Conservation (phyloP, 2,113 vertebrate species). For the Numenius arquata region DNA sequence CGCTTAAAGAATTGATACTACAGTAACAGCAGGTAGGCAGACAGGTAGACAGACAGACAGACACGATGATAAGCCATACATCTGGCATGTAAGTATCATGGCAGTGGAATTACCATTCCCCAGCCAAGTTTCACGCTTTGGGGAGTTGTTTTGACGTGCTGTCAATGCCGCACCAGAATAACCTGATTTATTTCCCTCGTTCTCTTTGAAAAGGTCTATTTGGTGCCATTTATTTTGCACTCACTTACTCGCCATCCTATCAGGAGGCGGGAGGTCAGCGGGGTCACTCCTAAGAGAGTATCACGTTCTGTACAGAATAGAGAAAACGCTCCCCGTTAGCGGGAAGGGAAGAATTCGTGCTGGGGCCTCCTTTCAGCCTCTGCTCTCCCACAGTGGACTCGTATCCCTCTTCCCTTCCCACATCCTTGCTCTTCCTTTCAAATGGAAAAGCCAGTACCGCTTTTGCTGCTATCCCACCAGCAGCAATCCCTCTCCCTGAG, state of each 20-base stretch:
- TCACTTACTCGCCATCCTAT: slow-evolving; percentile 65
- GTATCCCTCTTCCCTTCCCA: slow-evolving; percentile 34
- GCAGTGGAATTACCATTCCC: slow-evolving; percentile 64
- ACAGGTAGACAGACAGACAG: slow-evolving; percentile 10
- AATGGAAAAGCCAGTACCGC: slow-evolving; percentile 47
- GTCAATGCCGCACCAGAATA: slow-evolving; percentile 62
- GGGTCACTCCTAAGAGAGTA: slow-evolving; percentile 65
- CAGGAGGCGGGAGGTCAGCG: slow-evolving; percentile 33
- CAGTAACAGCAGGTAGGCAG: slow-evolving; percentile 36
- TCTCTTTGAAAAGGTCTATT: slow-evolving; percentile 69
- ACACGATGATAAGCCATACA: slow-evolving; percentile 47
- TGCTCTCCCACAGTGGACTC: slow-evolving; percentile 41
- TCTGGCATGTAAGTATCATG: slow-evolving; percentile 53
- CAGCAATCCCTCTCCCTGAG: neutral
- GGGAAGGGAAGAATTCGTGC: slow-evolving; percentile 40
- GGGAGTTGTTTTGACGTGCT: slow-evolving; percentile 68
- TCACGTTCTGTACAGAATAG: slow-evolving; percentile 39
- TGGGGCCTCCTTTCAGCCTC: slow-evolving; percentile 58
- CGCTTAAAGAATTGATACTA: neutral
- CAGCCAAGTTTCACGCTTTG: slow-evolving; percentile 62
- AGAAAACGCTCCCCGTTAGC: neutral
- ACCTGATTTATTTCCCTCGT: slow-evolving; percentile 56
- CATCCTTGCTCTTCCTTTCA: slow-evolving; percentile 51
- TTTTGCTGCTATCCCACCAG: neutral
- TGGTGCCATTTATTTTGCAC: slow-evolving; percentile 64